phyloP scores from a whole-genome alignment of 1,140 invertebrate species.

The Zaprionus taronus region DNA sequence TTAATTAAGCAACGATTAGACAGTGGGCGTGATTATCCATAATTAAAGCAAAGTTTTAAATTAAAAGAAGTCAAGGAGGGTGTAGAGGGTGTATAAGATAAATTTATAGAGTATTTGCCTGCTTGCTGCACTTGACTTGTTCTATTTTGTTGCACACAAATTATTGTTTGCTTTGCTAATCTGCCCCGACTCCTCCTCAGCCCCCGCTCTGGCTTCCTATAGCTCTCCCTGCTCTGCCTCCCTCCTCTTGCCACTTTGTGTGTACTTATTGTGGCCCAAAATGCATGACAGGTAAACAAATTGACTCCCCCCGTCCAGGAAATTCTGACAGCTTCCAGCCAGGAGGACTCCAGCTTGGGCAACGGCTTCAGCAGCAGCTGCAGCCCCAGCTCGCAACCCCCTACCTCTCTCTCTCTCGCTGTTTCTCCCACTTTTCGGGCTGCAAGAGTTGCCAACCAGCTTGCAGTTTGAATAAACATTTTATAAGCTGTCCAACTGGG shows the following conservation, averaged over 20 bases:
- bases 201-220: too few species aligned
- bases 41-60: conserved; percentile 61
- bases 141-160: background rate
- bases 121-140: background rate
- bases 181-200: background rate
- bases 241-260: conserved; percentile 3
- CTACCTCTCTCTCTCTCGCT: too few species aligned
- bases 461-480: conserved; percentile 80
- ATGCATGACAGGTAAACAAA: conserved; percentile 47
- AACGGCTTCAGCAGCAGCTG: background rate
- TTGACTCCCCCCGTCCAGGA: conserved; percentile 33
- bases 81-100: background rate
- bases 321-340: conserved; percentile 9
- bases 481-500: conserved; percentile 57
- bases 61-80: background rate
- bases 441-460: conserved; percentile 62
- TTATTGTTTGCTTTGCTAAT: background rate
- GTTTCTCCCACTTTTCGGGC: background rate
- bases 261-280: conserved; percentile 16
- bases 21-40: conserved; percentile 39
- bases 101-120: background rate
- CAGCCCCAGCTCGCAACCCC: background rate
- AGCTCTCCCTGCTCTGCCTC: too few species aligned
- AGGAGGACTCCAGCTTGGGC: background rate
- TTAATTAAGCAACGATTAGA: conserved; percentile 66